A percentile compares a stretch with the other conserved stretches of the same genome.
Conservation (phyloP, 2,113 vertebrate genomes). For the Spilogale gracilis region DNA sequence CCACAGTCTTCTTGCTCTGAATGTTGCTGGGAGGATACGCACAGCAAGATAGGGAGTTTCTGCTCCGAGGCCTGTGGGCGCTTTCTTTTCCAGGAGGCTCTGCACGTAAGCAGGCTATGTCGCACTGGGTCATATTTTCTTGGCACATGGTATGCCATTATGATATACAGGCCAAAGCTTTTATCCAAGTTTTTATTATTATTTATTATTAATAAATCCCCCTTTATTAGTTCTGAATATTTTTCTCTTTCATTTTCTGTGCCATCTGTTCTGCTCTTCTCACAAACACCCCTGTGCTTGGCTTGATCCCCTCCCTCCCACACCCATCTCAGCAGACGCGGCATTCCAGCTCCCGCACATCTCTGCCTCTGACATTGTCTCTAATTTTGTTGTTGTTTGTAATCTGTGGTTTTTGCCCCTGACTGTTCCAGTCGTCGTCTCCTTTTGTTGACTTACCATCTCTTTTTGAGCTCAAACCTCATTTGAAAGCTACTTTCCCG, state of each 20-base stretch:
- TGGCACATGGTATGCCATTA: not conserved
- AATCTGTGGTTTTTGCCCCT: not conserved
- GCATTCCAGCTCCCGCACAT: not conserved
- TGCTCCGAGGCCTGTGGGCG: not conserved
- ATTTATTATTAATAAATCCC: not conserved
- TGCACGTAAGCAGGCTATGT: too few species aligned
- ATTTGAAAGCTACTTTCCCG: not conserved
- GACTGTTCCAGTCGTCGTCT: not conserved
- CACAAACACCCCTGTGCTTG: not conserved
- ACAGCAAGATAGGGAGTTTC: not conserved
- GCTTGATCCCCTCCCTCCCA: not conserved
- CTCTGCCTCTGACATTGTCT: not conserved
- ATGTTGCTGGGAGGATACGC: fast-evolving
- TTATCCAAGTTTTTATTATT: not conserved
- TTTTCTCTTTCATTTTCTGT: not conserved
- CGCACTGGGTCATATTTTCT: not conserved
- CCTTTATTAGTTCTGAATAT: not conserved
- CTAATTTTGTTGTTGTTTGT: not conserved
- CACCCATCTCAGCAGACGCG: not conserved
- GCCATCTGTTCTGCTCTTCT: not conserved
- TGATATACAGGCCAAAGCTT: not conserved
- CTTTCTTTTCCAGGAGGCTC: not conserved
- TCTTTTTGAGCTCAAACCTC: not conserved
- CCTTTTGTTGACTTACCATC: not conserved
- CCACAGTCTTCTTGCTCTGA: too few species aligned